Conservation (phyloP, 2,797 vertebrate species). For the Oceanodroma leucorhoa region DNA sequence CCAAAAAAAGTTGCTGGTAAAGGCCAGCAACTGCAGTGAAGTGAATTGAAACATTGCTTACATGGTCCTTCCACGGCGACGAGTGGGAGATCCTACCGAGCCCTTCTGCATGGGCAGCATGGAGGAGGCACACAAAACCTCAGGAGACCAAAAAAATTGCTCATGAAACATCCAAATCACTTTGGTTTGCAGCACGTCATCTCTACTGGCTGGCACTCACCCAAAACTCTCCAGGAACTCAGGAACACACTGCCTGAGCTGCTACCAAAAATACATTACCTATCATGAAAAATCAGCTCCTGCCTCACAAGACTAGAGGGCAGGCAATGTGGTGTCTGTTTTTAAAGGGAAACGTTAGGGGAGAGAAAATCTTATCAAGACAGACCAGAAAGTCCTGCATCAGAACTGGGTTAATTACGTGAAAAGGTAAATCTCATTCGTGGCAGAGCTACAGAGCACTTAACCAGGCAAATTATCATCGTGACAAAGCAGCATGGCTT, state of each 20-base stretch:
- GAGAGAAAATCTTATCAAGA: conserved; percentile 12
- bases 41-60: neutral
- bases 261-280: conserved; percentile 7
- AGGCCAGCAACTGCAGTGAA: conserved; percentile 49
- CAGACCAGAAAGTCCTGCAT: neutral
- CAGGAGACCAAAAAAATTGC: neutral
- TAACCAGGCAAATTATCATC: conserved; percentile 5
- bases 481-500: conserved; percentile 35
- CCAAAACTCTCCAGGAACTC: conserved; percentile 44
- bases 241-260: neutral
- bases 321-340: neutral
- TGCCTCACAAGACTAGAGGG: neutral
- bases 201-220: neutral
- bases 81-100: neutral
- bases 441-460: neutral
- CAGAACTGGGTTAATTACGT: neutral
- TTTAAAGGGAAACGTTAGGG: neutral
- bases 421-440: neutral
- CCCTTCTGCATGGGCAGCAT: neutral
- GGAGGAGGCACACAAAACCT: neutral
- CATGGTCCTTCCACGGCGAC: neutral
- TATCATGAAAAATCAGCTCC: neutral
- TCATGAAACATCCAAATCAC: neutral
- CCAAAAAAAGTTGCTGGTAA: conserved; percentile 50
- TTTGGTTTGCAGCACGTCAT: neutral